Evolutionary conservation across 2,888 invertebrate genomes (phyloP).

Genomic region (Heliconius aoede): DNA sequence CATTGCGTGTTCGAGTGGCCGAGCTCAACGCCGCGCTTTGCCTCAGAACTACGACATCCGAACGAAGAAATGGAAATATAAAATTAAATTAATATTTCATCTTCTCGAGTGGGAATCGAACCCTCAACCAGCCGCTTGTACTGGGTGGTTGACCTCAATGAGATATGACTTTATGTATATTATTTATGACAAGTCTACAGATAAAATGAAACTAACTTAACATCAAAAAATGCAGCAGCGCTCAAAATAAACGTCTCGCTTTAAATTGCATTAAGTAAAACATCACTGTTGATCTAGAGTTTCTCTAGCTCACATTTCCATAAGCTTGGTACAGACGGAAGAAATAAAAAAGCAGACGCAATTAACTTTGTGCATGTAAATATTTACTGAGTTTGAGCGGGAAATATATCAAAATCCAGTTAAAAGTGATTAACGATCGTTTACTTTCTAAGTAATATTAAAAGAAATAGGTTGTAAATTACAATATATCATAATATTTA

Average conservation of each 20-base stretch:
- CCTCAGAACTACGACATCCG: too few species aligned
- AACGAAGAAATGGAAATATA: too few species aligned
- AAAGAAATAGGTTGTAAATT: not conserved
- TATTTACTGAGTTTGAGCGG: not conserved
- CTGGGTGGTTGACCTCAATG: too few species aligned
- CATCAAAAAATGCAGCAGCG: not conserved
- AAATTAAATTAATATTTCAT: too few species aligned
- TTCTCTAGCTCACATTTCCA: not conserved
- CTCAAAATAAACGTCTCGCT: slow-evolving; percentile 10
- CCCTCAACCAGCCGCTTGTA: too few species aligned
- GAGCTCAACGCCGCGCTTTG: too few species aligned
- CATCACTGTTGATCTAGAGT: not conserved
- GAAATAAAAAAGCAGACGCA: not conserved
- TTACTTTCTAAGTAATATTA: not conserved
- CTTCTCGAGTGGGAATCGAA: too few species aligned
- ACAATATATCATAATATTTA: not conserved
- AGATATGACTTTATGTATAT: not conserved
- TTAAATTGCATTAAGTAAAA: not conserved
- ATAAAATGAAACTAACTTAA: not conserved
- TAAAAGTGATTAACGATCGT: not conserved
- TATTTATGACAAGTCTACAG: not conserved
- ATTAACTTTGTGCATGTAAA: not conserved
- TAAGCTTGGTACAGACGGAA: not conserved
- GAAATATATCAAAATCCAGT: not conserved
- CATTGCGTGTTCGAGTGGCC: too few species aligned